Evolutionary conservation across 2,888 invertebrate genomes (phyloP).

Genomic region (Stenotaenia linearis): DNA sequence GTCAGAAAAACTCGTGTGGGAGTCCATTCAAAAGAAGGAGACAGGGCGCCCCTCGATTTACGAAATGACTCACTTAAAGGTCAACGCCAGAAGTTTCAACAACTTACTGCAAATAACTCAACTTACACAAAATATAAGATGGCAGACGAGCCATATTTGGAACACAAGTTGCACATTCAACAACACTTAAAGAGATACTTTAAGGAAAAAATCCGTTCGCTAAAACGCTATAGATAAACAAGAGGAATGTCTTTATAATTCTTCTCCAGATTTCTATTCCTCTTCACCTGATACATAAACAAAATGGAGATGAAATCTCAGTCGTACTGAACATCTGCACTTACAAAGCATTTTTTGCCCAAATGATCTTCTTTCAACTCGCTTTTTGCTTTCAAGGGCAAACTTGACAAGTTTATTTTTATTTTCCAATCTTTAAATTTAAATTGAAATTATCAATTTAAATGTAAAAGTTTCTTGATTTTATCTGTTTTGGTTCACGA

Average conservation of each 20-base stretch:
- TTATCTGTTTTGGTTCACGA: background rate
- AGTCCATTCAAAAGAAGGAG: background rate
- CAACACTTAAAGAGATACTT: background rate
- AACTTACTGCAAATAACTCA: conserved; percentile 26
- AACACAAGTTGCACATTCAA: conserved; percentile 21
- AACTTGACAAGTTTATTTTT: background rate
- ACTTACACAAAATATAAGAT: background rate
- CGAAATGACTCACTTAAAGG: conserved; percentile 26
- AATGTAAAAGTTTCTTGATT: background rate
- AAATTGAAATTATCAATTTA: background rate
- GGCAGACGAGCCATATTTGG: conserved; percentile 6
- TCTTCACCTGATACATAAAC: background rate
- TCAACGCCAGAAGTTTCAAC: conserved; percentile 23
- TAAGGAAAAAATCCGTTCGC: background rate
- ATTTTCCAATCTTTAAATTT: background rate
- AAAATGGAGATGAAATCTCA: background rate
- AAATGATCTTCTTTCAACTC: too few species aligned
- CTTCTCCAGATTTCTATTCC: background rate
- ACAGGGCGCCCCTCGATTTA: conserved; percentile 19
- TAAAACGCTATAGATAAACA: background rate
- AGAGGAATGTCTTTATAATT: background rate
- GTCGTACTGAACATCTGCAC: background rate
- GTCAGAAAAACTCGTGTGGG: conserved; percentile 4
- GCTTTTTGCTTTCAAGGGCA: background rate
- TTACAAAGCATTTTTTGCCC: background rate